Base-by-base conservation (phyloP, 2,797 vertebrate species). In the Tenualosa ilisha region DNA sequence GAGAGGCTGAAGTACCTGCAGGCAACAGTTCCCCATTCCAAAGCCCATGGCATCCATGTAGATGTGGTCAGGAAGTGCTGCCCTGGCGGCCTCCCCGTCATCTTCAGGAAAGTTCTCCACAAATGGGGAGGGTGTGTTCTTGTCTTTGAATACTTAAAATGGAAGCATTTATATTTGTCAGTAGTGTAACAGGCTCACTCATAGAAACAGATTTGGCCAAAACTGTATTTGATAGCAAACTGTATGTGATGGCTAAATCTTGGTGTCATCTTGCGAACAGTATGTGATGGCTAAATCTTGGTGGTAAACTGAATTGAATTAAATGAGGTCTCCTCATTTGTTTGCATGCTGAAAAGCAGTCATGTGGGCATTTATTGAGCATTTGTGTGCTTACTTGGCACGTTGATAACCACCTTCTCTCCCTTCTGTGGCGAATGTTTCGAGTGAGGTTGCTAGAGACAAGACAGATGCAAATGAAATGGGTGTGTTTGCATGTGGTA, bases 31-130 rank as follows among this genome's bases (percentile, higher is more conserved):
- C 86, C 98, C 98, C 98, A 99, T 99, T 87, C 98, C 98, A 81
- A 99, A 99, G 43, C 98, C 98, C 98, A 99, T 99, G 90, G 97
- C 97, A 24, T 99, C 98, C 98, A 99, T 99, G 89, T 99, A 99
- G 91, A 99, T 97, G 56, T 98, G 97, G 89, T 99, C 96, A 0
- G 97, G 96, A 6, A 97, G 94, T 8, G 96, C 94, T 0, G 97
- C 97, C 85, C 92, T 94, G 4, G 94, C 93, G 0, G 96, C 96
- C 89, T 98, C 98, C 3, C 96, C 97, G 1, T 97, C 97, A 7
- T 98, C 97, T 86, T 96, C 94, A 0, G 96, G 95, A 93, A 99
- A 99, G 0, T 85, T 88, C 94, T 99, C 98, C 75, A 96, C 91
- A 89, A 99, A 99, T 0, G 98, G 98, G 87, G 96, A 96, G 0